Percentiles rank a stretch among this genome's conserved stretches.
Evolutionary conservation across 2,888 invertebrate genomes (phyloP).

Genomic region (Chydorus sphaericus): DNA sequence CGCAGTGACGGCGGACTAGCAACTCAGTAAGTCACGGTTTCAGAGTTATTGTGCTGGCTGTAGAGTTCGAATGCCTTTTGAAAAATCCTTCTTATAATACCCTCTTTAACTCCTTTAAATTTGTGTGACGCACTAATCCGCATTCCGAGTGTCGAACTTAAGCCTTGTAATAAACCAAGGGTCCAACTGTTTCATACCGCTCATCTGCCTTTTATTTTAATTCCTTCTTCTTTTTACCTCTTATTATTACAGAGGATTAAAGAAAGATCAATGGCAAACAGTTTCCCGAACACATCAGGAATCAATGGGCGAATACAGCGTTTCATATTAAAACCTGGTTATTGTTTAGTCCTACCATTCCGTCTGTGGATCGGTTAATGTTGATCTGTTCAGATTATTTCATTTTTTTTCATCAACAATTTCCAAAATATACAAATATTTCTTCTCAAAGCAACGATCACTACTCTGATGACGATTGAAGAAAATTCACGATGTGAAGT

Average conservation of each 20-base stretch:
- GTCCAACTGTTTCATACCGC: no score
- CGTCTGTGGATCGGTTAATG: no score
- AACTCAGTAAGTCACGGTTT: not conserved
- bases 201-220: not conserved
- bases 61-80: not conserved
- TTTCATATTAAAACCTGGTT: constrained; percentile 77
- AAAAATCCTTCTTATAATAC: not conserved
- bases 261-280: constrained; percentile 76
- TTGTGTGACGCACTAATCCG: not conserved
- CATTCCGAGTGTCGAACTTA: no score
- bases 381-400: no score
- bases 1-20: constrained; percentile 4
- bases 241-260: constrained; percentile 48
- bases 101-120: constrained; percentile 9
- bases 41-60: not conserved
- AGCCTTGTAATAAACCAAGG: no score
- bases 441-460: no score
- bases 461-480: no score
- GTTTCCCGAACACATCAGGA: constrained; percentile 72
- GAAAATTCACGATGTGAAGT: no score
- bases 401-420: no score
- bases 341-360: constrained; percentile 88
- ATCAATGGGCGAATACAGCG: constrained; percentile 64
- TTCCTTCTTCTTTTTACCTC: constrained; percentile 8
- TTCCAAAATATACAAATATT: no score